Evolutionary conservation across 2,113 vertebrate species (phyloP).

Genomic region (Sylvietta virens): DNA sequence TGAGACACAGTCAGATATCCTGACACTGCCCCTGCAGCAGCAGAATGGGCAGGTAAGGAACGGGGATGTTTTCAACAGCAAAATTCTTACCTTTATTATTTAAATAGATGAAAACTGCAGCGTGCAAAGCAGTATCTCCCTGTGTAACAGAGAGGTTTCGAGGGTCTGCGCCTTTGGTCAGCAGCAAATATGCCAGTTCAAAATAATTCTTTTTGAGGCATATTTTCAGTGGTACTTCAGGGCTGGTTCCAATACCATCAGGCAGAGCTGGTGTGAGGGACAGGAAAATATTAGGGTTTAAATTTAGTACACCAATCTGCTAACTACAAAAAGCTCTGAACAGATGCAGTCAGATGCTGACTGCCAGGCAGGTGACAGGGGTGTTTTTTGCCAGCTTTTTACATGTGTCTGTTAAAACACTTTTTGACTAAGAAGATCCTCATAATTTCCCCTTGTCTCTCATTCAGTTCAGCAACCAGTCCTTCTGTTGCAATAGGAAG

Average conservation of each 20-base stretch:
- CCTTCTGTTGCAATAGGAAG: background rate
- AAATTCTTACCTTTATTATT: conserved; percentile 64
- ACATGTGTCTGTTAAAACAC: background rate
- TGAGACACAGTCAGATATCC: background rate
- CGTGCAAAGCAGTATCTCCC: conserved; percentile 79
- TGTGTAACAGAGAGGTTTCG: background rate
- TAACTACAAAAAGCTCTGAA: background rate
- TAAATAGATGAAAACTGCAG: conserved; percentile 72
- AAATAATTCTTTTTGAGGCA: conserved; percentile 67
- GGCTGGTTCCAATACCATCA: conserved; percentile 5
- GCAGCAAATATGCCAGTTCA: conserved; percentile 67
- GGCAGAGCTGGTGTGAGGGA: conserved; percentile 47
- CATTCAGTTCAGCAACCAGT: background rate
- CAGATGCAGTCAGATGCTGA: background rate
- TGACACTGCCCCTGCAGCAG: background rate
- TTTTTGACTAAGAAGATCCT: background rate
- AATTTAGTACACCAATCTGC: background rate
- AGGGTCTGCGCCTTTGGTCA: conserved; percentile 72
- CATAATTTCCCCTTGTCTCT: background rate
- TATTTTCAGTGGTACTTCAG: conserved; percentile 57
- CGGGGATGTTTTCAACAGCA: background rate
- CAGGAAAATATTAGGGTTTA: background rate
- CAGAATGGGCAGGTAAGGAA: background rate
- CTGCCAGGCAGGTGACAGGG: background rate
- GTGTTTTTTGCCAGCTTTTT: background rate